Conservation (phyloP, 2,113 vertebrate species). For the Colistium nudipinnis region DNA sequence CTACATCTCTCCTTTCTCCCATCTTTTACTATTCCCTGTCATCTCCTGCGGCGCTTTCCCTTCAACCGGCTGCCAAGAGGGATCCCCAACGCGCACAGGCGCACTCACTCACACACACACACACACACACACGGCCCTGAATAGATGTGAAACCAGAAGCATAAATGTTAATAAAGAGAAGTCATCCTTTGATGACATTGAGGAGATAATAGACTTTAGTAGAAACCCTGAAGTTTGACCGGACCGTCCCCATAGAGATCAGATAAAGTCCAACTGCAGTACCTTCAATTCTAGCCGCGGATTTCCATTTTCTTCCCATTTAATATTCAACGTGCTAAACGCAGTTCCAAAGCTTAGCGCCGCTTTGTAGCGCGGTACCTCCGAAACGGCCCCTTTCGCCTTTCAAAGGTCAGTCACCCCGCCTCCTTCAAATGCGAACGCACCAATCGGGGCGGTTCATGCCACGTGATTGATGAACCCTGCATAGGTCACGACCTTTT, state of each 20-base stretch:
- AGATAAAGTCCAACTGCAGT: not conserved
- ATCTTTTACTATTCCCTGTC: slow-evolving; percentile 63
- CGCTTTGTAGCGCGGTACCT: not conserved
- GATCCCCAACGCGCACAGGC: slow-evolving; percentile 24
- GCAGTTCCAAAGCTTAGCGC: not conserved
- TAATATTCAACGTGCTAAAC: slow-evolving; percentile 5
- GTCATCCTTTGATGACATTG: not conserved
- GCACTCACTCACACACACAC: slow-evolving; percentile 20
- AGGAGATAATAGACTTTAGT: slow-evolving; percentile 7
- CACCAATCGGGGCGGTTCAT: slow-evolving; percentile 50
- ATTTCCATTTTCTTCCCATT: not conserved
- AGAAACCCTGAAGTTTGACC: slow-evolving; percentile 6
- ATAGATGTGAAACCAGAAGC: slow-evolving; percentile 26
- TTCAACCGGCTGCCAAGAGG: slow-evolving; percentile 56
- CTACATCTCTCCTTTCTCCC: slow-evolving; percentile 39
- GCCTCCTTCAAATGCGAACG: slow-evolving; percentile 54
- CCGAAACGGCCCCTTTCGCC: not conserved
- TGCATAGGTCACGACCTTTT: slow-evolving; percentile 70
- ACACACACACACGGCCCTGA: slow-evolving; percentile 12
- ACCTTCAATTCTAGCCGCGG: not conserved
- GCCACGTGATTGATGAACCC: slow-evolving; percentile 64
- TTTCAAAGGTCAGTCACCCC: slow-evolving; percentile 65
- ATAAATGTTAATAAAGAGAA: slow-evolving; percentile 28
- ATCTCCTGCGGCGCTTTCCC: slow-evolving; percentile 46
- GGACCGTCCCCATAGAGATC: not conserved